These are phyloP conservation scores for Dorcus hopei DNA, from an alignment of 2,888 invertebrate species.

Conservation along the genomic window DNA sequence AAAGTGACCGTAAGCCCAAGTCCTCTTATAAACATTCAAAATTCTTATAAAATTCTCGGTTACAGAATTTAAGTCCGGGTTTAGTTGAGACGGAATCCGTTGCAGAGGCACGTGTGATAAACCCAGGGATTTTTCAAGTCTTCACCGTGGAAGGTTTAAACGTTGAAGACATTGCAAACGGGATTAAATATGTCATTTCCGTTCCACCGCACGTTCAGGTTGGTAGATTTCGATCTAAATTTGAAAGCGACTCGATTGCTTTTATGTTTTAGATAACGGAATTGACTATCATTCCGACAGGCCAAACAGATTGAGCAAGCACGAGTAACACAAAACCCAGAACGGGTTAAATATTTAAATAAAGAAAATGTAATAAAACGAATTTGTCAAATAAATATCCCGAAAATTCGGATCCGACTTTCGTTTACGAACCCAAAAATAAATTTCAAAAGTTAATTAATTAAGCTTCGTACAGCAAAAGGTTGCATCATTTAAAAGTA, in stretches of 20 bases:
- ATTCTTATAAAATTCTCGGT: background rate
- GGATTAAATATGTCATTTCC: constrained; percentile 59
- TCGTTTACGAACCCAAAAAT: too few species aligned
- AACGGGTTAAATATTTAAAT: too few species aligned
- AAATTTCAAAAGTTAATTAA: too few species aligned
- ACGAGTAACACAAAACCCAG: too few species aligned
- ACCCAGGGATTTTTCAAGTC: background rate
- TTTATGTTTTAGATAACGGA: constrained; percentile 13
- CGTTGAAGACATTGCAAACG: constrained; percentile 58
- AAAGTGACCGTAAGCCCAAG: constrained; percentile 28
- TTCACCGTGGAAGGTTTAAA: background rate
- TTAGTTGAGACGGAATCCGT: constrained; percentile 54
- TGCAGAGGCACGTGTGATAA: background rate
- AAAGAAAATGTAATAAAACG: too few species aligned
- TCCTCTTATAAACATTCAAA: background rate
- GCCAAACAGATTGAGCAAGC: background rate
- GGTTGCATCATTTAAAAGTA: too few species aligned
- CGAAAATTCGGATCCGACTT: too few species aligned
- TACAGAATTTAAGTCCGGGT: constrained; percentile 63
- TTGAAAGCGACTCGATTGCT: background rate
- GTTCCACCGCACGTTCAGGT: constrained; percentile 61
- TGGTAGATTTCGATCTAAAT: constrained; percentile 14
- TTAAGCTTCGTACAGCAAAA: too few species aligned
- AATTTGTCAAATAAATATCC: too few species aligned
- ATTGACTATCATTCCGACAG: constrained; percentile 13